Evolutionary conservation across 2,888 invertebrate genomes (phyloP).

Genomic region (Hofmannophila pseudospretella): DNA sequence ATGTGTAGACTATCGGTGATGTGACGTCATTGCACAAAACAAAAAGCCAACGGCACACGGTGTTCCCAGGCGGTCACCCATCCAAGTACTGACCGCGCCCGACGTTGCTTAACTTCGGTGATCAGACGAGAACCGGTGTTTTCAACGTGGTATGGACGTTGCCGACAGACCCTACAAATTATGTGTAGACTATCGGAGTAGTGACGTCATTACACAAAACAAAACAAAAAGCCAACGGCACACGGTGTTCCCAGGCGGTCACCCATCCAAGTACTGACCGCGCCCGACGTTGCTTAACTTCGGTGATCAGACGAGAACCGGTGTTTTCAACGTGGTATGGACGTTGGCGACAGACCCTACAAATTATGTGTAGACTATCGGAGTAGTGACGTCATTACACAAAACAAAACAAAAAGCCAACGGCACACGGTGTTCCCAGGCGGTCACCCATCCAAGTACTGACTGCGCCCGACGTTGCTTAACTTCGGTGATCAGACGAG

Average conservation of each 20-base stretch:
- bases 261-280: slow-evolving; percentile 55
- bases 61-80: slow-evolving; percentile 72
- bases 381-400: too few species aligned
- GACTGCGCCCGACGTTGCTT: slow-evolving; percentile 47
- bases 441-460: slow-evolving; percentile 59
- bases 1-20: too few species aligned
- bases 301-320: slow-evolving; percentile 55
- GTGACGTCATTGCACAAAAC: too few species aligned
- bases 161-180: too few species aligned
- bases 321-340: slow-evolving; percentile 55
- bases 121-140: slow-evolving; percentile 72
- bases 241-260: slow-evolving; percentile 45
- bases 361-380: too few species aligned
- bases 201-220: too few species aligned
- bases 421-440: slow-evolving; percentile 42
- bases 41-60: slow-evolving; percentile 59
- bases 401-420: slow-evolving; percentile 28
- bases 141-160: slow-evolving; percentile 67
- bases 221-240: slow-evolving; percentile 33
- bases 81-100: slow-evolving; percentile 72
- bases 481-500: slow-evolving; percentile 55
- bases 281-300: slow-evolving; percentile 53
- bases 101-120: slow-evolving; percentile 73
- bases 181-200: too few species aligned
- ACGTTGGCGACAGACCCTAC: slow-evolving; percentile 49